Percentiles rank a stretch among this genome's conserved stretches.
Conservation (phyloP, 2,797 vertebrate species). For the Sylvilagus floridanus region DNA sequence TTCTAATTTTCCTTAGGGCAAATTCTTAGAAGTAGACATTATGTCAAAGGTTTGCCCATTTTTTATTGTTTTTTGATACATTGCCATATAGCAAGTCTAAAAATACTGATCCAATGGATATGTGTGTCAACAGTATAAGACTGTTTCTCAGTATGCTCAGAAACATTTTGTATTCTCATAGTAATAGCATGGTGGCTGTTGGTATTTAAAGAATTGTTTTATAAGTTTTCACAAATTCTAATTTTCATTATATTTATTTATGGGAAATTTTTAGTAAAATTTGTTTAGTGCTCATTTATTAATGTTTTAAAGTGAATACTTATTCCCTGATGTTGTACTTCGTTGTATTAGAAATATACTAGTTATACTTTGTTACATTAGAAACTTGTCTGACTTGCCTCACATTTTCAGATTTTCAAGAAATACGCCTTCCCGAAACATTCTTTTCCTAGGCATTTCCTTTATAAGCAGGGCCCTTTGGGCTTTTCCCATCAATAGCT, state of each 20-base stretch:
- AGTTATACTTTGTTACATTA: background rate
- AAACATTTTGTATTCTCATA: background rate
- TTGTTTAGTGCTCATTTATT: background rate
- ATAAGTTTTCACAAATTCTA: background rate
- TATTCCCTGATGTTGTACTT: constrained; percentile 25
- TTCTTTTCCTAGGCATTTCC: background rate
- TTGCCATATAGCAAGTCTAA: background rate
- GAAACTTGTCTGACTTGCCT: constrained; percentile 6
- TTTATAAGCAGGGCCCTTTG: background rate
- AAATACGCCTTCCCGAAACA: background rate
- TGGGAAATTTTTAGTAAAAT: background rate
- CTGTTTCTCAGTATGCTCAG: background rate
- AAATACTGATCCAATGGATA: background rate
- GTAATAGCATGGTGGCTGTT: background rate
- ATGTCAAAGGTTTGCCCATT: background rate
- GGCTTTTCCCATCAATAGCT: background rate
- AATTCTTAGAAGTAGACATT: constrained; percentile 25
- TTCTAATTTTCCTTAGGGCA: constrained; percentile 31
- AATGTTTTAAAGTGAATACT: background rate
- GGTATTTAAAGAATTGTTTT: constrained; percentile 11
- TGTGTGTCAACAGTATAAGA: background rate
- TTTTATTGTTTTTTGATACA: constrained; percentile 36
- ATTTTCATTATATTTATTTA: constrained; percentile 51
- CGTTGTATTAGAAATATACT: background rate
- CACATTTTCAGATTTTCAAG: constrained; percentile 42